Base-by-base conservation (phyloP, 1,140 invertebrate species). In the Antheraea mylitta region DNA sequence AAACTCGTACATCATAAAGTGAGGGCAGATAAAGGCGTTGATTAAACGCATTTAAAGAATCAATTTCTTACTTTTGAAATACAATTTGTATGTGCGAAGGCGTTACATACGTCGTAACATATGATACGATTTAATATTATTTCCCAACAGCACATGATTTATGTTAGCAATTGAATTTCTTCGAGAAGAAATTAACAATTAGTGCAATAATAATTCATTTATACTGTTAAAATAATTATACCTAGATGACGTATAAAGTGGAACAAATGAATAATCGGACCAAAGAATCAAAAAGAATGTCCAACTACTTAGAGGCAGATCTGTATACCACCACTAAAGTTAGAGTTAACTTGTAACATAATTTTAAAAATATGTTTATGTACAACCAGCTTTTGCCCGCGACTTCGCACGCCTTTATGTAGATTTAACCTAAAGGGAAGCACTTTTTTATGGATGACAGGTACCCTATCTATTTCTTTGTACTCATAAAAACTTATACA, bases 71-170 rank as follows among this genome's bases (percentile, higher is more conserved):
- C 13, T 13, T 53, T 16, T 53, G 45, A 53, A 53, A 53, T 53
- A 53, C 45, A 53, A 53, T 53, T 53, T 53, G 45, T 53, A 53
- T 6, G 45, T 16, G 45, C 45, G 45, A 53, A 53, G 45, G 45
- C 45, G 45, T 53, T 53, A 6, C 45, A 53, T 53, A 53, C 45
- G 45, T 53, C 45, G 45, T 53, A 53, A 53, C 45, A 53, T 53
- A 53, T 53, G 45, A 53, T 53, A 53, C 45, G 13, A 53, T 53
- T 53, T 53, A 53, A 53, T 53, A 53, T 53, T 53, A 53, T 53
- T 53, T 53, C 45, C 45, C 45, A 53, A 53, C 45, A 53, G 4
- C 11, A n/a, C 13, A 53, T 53, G 45, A 53, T 53, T 53, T 53
- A 53, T 53, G 16, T 53, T 53, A 53, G 45, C 45, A 53, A 53